Evolutionary conservation across 2,797 vertebrate genomes (phyloP), one percentile per base, ranked within the genome.

Genomic region (Peromyscus nudipes): DNA sequence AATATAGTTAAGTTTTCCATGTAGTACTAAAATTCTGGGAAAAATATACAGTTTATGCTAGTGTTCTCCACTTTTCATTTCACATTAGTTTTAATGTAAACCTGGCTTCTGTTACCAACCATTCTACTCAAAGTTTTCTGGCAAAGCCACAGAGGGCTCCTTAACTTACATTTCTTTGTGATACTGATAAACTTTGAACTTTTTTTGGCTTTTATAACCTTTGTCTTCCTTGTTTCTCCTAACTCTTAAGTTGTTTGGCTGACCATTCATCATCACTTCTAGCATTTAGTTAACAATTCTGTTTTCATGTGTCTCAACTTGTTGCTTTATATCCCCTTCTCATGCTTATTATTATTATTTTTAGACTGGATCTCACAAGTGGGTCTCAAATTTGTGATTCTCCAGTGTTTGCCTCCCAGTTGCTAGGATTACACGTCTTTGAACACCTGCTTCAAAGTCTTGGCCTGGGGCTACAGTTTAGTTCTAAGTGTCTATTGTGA

Each of bases 221-320:
- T 79, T 87, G 67, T 84, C 6, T 34, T 96, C 52, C 75, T 46
- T 9, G 91, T 89, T 93, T 91, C 69, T 84, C 71, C 19, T 73
- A 73, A 73, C 69, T 85, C 76, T 64, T 21, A 27, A 90, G 65
- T 91, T 83, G 65, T 80, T 84, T 94, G 57, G 76, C 2, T 81
- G 21, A 57, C 43, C n/a, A 92, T 60, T 64, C 27, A 64, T 52
- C 49, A 90, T 57, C 49, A 67, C 69, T 62, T 79, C 27, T 57
- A 94, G 49, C 14, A 77, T 86, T 94, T 67, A 89, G 82, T 77
- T 46, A 75, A 88, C 49, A 62, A 21, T 91, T 92, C 34, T 90
- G 52, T 84, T 79, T 79, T 49, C 46, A 82, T 40, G 34, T 21
- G 49, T 86, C 40, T 64, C 76, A 86, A 52, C 2, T 86, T 92